These are phyloP conservation scores for Diadumene lineata DNA, from an alignment of 92 coral and sea anemone genomes.

Conservation along the genomic window DNA sequence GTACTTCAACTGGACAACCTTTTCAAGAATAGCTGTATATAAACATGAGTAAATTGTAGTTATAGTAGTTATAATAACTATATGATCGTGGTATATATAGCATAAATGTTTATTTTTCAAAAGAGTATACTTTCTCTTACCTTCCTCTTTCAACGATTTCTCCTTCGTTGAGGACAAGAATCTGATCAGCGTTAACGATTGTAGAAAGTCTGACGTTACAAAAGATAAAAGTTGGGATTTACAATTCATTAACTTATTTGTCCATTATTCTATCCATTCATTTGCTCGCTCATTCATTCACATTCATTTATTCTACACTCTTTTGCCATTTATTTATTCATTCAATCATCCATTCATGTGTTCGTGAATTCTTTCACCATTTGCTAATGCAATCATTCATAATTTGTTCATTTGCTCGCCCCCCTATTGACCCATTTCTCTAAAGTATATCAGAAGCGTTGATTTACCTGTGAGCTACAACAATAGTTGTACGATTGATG, in stretches of 20 bases:
- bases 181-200: slow-evolving; percentile 93
- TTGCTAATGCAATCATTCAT: no score
- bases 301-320: neutral
- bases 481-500: slow-evolving; percentile 94
- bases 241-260: neutral
- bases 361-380: neutral
- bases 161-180: slow-evolving; percentile 88
- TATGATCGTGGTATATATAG: no score
- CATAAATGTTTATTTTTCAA: no score
- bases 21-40: no score
- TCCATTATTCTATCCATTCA: neutral
- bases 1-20: no score
- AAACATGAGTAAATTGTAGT: no score
- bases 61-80: no score
- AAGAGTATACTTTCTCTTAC: no score
- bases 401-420: no score
- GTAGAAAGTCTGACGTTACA: slow-evolving; percentile 72
- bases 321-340: neutral
- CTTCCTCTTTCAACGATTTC: slow-evolving; percentile 91
- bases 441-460: no score
- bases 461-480: slow-evolving; percentile 96
- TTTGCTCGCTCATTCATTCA: neutral
- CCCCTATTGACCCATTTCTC: no score
- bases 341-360: neutral
- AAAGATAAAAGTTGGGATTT: neutral